These are phyloP conservation scores for Lichenostomus cassidix DNA, from an alignment of 2,113 vertebrate genomes.

Conservation along the genomic window DNA sequence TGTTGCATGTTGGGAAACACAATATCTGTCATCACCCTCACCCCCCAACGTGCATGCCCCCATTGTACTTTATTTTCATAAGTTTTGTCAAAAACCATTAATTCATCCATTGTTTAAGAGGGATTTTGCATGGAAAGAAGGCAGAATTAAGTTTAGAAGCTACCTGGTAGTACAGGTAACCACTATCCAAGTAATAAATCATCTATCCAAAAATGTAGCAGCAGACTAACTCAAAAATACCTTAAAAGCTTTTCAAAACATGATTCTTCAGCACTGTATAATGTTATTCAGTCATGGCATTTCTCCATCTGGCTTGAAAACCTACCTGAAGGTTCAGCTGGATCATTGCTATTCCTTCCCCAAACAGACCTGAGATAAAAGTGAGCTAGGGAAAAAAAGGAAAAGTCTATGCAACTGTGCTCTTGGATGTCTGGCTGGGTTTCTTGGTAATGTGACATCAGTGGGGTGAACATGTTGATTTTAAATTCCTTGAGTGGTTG, in stretches of 20 bases:
- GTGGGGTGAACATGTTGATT: not conserved
- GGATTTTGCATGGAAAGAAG: not conserved
- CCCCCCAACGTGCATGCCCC: rapidly evolving
- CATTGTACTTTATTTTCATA: not conserved
- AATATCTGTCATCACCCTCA: not conserved
- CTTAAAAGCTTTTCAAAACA: not conserved
- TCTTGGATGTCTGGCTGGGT: not conserved
- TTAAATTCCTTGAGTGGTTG: not conserved
- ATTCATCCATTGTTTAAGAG: not conserved
- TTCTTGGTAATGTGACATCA: not conserved
- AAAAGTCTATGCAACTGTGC: not conserved
- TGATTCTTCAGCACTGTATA: not conserved
- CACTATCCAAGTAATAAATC: not conserved
- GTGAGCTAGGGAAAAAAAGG: not conserved
- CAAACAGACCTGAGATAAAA: not conserved
- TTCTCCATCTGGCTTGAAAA: not conserved
- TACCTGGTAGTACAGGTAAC: not conserved
- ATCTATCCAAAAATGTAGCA: not conserved
- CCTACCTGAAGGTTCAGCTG: not conserved
- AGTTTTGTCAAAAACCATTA: not conserved
- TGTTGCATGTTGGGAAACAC: not conserved
- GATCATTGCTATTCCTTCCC: not conserved
- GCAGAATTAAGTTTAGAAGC: not conserved
- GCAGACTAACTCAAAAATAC: not conserved
- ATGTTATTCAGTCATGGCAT: not conserved